Conservation (phyloP, 1,140 invertebrate species). For the Teleopsis dalmanni region DNA sequence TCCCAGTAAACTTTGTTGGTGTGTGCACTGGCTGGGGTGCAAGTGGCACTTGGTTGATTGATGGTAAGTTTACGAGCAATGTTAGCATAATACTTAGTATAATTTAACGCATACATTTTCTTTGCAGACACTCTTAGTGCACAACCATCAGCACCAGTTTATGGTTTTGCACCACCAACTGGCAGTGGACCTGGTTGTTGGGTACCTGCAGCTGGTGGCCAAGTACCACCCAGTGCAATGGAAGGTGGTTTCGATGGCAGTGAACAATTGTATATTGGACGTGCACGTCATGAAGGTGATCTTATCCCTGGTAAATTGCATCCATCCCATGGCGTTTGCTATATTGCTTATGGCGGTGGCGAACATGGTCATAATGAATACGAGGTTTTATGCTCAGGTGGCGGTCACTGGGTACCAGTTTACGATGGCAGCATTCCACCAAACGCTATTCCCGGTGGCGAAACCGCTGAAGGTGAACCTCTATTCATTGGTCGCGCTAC, state of each 20-base stretch:
- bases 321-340: conserved; percentile 62
- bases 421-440: conserved; percentile 58
- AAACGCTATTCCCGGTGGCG: conserved; percentile 63
- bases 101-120: too few relatives aligned
- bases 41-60: conserved; percentile 71
- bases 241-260: conserved; percentile 63
- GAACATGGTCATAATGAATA: conserved; percentile 69
- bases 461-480: conserved; percentile 66
- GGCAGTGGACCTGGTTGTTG: conserved; percentile 48
- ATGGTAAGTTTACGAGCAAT: conserved; percentile 53
- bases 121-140: conserved; percentile 15
- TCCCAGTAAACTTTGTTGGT: conserved; percentile 63
- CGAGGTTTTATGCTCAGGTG: conserved; percentile 59
- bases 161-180: conserved; percentile 28
- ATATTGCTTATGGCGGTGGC: conserved; percentile 68
- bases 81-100: conserved; percentile 5
- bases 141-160: conserved; percentile 19
- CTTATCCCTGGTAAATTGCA: conserved; percentile 69
- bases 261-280: conserved; percentile 65
- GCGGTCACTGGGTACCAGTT: conserved; percentile 54
- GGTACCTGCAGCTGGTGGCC: conserved; percentile 57
- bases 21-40: conserved; percentile 81
- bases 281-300: conserved; percentile 65
- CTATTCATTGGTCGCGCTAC: conserved; percentile 60
- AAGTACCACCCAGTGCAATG: conserved; percentile 63